Conservation (phyloP, 2,797 vertebrate genomes). For the Avahi laniger region DNA sequence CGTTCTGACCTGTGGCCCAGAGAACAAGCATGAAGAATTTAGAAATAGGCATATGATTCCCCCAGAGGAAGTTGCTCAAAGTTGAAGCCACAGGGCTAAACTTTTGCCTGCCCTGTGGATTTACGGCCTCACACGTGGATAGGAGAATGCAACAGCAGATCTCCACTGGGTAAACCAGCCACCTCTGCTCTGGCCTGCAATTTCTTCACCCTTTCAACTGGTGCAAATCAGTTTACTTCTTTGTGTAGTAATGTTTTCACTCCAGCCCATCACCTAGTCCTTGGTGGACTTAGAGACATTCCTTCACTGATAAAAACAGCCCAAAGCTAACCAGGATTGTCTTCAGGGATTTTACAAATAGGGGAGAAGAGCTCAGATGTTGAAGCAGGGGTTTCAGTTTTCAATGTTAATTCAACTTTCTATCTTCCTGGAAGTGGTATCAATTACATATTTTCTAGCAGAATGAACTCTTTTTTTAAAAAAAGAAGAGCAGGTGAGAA, state of each 20-base stretch:
- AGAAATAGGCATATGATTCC: constrained; percentile 56
- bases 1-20: constrained; percentile 49
- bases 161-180: constrained; percentile 29
- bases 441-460: constrained; percentile 48
- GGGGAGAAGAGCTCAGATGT: constrained; percentile 54
- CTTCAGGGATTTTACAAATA: background rate
- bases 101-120: constrained; percentile 1
- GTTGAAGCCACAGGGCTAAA: background rate
- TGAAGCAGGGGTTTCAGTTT: background rate
- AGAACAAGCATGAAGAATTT: constrained; percentile 33
- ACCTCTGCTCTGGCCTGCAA: constrained; percentile 64
- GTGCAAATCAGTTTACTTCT: constrained; percentile 63
- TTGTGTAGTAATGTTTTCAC: constrained; percentile 60
- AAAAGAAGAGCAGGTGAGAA: background rate
- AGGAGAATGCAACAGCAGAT: background rate
- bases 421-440: constrained; percentile 48
- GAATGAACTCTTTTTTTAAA: background rate
- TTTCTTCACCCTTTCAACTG: constrained; percentile 62
- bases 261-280: constrained; percentile 46
- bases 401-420: background rate
- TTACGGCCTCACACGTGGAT: background rate
- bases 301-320: constrained; percentile 66
- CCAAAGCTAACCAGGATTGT: background rate
- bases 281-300: constrained; percentile 59
- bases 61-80: constrained; percentile 43